A percentile compares a stretch with the other conserved stretches of the same genome.
phyloP scores from a whole-genome alignment of 2,797 vertebrate genomes.

The Morelia viridis region DNA sequence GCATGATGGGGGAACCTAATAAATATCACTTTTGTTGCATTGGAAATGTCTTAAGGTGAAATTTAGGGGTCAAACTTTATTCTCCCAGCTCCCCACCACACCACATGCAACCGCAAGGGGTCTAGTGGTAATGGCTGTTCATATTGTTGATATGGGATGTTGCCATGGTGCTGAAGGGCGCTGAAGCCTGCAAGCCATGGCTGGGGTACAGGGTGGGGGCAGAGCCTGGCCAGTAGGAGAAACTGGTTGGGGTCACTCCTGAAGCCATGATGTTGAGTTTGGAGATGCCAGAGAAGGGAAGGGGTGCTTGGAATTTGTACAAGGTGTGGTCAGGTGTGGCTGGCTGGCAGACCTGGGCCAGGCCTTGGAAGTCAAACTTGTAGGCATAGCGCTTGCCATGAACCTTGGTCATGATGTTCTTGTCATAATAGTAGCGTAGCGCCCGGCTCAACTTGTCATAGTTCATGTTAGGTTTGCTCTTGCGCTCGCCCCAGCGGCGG shows the following conservation, averaged over 20 bases:
- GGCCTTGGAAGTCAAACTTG: constrained; percentile 96
- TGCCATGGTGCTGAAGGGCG: constrained; percentile 80
- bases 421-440: constrained; percentile 98
- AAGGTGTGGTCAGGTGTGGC: constrained; percentile 82
- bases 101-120: constrained; percentile 13
- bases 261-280: constrained; percentile 94
- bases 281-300: constrained; percentile 93
- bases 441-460: constrained; percentile 98
- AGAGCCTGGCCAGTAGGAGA: constrained; percentile 95
- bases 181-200: constrained; percentile 85
- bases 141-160: constrained; percentile 88
- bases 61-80: not conserved
- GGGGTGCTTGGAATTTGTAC: constrained; percentile 92
- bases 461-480: constrained; percentile 99
- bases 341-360: constrained; percentile 93
- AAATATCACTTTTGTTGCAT: constrained; percentile 5
- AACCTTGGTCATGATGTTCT: constrained; percentile 99
- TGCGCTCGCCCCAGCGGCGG: constrained; percentile 93
- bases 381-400: constrained; percentile 98
- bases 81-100: not conserved
- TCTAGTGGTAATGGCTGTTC: constrained; percentile 90
- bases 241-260: constrained; percentile 85
- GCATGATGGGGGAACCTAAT: not conserved
- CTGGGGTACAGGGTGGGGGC: constrained; percentile 86
- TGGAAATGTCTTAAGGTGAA: constrained; percentile 21